A percentile compares a stretch with the other conserved stretches of the same genome.
These are phyloP conservation scores for Octopus sinensis DNA, from an alignment of 1,140 invertebrate genomes.

Conservation along the genomic window DNA sequence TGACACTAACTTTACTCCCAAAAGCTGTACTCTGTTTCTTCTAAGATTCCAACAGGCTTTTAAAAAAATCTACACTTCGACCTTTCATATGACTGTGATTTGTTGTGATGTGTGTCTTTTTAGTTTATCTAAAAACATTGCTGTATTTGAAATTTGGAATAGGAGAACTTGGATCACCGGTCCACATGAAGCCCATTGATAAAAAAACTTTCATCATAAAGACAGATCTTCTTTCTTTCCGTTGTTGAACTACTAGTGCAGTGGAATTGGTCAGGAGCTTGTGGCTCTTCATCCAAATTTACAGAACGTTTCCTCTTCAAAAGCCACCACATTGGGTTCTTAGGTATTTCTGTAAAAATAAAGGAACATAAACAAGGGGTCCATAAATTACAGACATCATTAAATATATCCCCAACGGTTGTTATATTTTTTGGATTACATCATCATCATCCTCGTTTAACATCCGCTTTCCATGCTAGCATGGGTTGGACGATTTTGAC, in stretches of 20 bases:
- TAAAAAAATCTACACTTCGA: constrained; percentile 1
- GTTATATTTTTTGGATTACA: neutral
- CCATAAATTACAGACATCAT: neutral
- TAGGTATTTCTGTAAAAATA: neutral
- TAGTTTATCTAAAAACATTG: neutral
- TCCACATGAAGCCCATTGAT: constrained; percentile 10
- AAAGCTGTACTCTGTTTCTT: neutral
- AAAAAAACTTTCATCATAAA: neutral
- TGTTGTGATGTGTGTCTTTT: constrained; percentile 8
- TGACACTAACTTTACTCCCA: neutral
- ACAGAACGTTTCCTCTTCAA: neutral
- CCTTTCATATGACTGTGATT: neutral
- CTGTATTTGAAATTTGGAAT: neutral
- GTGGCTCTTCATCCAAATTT: neutral
- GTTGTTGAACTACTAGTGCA: neutral
- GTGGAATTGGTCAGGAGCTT: neutral
- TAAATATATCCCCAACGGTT: neutral
- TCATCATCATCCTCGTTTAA: too few relatives aligned
- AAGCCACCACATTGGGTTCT: neutral
- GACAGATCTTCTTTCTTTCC: neutral
- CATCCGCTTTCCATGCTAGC: too few relatives aligned
- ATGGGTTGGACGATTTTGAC: too few relatives aligned
- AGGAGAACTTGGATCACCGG: constrained; percentile 5
- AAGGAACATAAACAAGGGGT: neutral
- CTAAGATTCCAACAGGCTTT: neutral